Conservation (phyloP, 2,113 vertebrate genomes). For the Pelusios castaneus region DNA sequence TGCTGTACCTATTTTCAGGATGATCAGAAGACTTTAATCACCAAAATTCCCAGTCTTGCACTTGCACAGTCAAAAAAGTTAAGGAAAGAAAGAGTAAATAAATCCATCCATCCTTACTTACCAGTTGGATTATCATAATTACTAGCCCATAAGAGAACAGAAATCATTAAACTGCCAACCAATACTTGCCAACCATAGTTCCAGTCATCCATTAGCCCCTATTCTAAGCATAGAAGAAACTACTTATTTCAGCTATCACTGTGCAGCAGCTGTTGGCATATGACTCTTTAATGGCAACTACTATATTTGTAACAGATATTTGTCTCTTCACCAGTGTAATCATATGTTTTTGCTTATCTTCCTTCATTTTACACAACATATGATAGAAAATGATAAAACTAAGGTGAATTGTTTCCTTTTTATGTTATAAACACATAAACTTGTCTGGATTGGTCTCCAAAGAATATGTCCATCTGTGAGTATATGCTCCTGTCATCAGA, state of each 20-base stretch:
- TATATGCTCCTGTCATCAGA: neutral
- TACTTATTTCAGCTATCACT: neutral
- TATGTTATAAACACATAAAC: neutral
- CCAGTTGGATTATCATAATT: neutral
- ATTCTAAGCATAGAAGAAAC: neutral
- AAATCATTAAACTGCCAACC: neutral
- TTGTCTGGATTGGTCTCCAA: neutral
- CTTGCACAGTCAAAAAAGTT: neutral
- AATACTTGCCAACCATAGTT: neutral
- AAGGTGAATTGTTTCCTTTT: neutral
- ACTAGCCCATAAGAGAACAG: neutral
- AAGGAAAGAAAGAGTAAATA: neutral
- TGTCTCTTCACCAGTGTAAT: neutral
- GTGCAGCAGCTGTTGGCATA: neutral
- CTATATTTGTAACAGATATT: neutral
- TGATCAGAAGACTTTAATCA: neutral
- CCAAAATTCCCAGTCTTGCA: neutral
- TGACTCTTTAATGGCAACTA: neutral
- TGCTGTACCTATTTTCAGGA: neutral
- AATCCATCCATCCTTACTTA: neutral
- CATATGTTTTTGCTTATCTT: neutral
- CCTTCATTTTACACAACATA: neutral
- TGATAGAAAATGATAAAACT: neutral
- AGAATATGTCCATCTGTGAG: neutral
- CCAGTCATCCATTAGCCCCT: neutral